A percentile compares a stretch with the other conserved stretches of the same genome.
Conservation (phyloP, 2,888 invertebrate species). For the Xanthostigma xanthostigma region DNA sequence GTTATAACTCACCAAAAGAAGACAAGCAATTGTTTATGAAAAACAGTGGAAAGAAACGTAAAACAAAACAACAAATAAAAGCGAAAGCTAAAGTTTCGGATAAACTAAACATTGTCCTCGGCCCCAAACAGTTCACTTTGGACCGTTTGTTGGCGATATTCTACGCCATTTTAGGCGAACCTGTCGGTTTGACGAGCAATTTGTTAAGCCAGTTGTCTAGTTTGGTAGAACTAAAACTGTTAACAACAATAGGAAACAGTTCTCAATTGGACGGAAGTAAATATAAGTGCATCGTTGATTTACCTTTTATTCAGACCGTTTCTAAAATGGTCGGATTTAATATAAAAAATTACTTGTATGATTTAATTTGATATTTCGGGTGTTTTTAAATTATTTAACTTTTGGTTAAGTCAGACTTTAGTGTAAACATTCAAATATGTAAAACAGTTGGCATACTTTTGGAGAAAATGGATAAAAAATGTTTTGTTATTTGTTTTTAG, state of each 20-base stretch:
- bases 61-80: conserved; percentile 41
- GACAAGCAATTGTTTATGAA: conserved; percentile 81
- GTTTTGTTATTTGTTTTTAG: no score
- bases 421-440: no score
- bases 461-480: no score
- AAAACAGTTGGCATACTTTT: no score
- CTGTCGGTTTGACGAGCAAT: conserved; percentile 72
- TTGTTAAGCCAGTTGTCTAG: conserved; percentile 78
- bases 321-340: conserved; percentile 64
- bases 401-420: no score
- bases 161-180: conserved; percentile 73
- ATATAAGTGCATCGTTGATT: conserved; percentile 72
- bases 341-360: conserved; percentile 59
- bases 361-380: conserved; percentile 35
- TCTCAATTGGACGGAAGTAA: conserved; percentile 65
- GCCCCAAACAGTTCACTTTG: conserved; percentile 70
- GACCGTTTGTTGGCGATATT: conserved; percentile 78
- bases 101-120: conserved; percentile 51
- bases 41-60: conserved; percentile 56
- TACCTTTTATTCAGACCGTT: conserved; percentile 65
- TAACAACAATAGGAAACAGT: conserved; percentile 54
- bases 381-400: no score
- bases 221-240: conserved; percentile 66
- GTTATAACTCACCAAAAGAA: conserved; percentile 78
- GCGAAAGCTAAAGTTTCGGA: conserved; percentile 42